Evolutionary conservation across 2,888 invertebrate species (phyloP).

Genomic region (Stramonita haemastoma): DNA sequence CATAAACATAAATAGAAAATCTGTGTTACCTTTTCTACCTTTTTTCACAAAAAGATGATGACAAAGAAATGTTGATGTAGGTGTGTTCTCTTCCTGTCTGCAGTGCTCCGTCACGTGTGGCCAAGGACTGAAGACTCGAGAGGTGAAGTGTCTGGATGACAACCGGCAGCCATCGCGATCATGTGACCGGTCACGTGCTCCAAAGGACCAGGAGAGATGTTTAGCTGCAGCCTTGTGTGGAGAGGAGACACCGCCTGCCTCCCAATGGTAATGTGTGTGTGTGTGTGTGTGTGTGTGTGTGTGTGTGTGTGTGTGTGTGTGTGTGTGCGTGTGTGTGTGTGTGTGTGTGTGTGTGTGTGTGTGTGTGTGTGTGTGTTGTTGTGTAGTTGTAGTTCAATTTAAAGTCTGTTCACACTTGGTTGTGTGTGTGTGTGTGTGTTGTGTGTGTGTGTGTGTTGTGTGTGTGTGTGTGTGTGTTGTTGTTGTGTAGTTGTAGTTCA

Average conservation of each 20-base stretch:
- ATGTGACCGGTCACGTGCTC: slow-evolving; percentile 75
- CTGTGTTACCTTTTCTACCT: too few species aligned
- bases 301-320: not conserved
- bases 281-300: not conserved
- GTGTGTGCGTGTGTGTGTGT: not conserved
- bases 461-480: not conserved
- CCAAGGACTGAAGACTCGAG: slow-evolving; percentile 81
- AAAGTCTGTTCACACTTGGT: too few species aligned
- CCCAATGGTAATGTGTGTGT: not conserved
- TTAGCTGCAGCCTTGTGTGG: slow-evolving; percentile 34
- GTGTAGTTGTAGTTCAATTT: too few species aligned
- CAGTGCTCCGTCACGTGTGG: slow-evolving; percentile 86
- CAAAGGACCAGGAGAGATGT: slow-evolving; percentile 53
- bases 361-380: not conserved
- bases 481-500: too few species aligned
- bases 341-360: not conserved
- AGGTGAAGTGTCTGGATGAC: slow-evolving; percentile 80
- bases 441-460: not conserved
- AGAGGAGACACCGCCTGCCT: not conserved
- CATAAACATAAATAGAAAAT: too few species aligned
- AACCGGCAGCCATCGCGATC: slow-evolving; percentile 77
- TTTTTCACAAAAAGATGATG: too few species aligned
- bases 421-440: too few species aligned
- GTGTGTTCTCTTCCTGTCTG: slow-evolving; percentile 36
- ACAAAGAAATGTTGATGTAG: too few species aligned